Conservation (phyloP, 2,888 invertebrate species). For the Creontiades dilutus region DNA sequence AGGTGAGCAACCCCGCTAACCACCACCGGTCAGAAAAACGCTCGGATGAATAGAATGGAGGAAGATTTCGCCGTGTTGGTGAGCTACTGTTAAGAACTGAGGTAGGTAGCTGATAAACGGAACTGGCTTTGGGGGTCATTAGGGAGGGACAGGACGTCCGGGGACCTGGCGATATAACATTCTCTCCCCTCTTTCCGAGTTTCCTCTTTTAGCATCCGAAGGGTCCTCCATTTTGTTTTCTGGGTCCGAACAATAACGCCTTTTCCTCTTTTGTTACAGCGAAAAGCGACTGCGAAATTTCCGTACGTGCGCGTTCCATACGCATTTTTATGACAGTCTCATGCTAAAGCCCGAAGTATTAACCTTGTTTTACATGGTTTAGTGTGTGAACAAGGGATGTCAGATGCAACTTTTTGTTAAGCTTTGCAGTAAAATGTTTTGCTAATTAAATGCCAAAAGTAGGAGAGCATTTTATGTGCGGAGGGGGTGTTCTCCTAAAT, state of each 20-base stretch:
- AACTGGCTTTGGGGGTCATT: slow-evolving; percentile 25
- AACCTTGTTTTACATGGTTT: too few relatives aligned
- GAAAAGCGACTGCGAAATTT: neutral
- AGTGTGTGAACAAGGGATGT: too few relatives aligned
- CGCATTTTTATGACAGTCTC: neutral
- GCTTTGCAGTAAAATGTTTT: too few relatives aligned
- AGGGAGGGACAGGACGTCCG: slow-evolving; percentile 31
- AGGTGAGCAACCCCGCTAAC: neutral
- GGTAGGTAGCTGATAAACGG: slow-evolving; percentile 30
- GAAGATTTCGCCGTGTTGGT: neutral
- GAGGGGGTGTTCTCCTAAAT: too few relatives aligned
- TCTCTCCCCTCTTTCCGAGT: neutral
- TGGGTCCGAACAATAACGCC: slow-evolving; percentile 2
- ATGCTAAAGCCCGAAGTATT: neutral
- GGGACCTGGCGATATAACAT: slow-evolving; percentile 15
- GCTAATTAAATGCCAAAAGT: too few relatives aligned
- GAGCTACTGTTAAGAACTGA: slow-evolving; percentile 25
- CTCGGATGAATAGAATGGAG: neutral
- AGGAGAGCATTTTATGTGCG: too few relatives aligned
- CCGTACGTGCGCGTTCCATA: neutral
- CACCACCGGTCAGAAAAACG: slow-evolving; percentile 18
- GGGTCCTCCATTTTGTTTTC: slow-evolving; percentile 23
- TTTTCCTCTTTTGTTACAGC: neutral
- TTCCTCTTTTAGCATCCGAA: slow-evolving; percentile 35
- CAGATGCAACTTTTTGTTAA: too few relatives aligned